Percentiles rank a stretch among this genome's conserved stretches.
These are phyloP conservation scores for Solen grandis DNA, from an alignment of 1,140 invertebrate species.

Conservation along the genomic window DNA sequence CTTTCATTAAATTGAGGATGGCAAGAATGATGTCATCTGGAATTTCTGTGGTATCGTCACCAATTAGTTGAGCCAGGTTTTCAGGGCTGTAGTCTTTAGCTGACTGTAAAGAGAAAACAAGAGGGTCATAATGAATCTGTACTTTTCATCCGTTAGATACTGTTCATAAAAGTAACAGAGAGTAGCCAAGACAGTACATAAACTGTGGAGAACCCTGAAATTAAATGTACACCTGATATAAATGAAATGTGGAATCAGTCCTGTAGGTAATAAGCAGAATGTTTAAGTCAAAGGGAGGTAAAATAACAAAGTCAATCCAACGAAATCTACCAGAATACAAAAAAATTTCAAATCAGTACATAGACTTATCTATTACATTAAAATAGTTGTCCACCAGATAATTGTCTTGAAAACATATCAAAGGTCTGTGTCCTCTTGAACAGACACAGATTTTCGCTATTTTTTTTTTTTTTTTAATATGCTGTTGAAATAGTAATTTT, in stretches of 20 bases:
- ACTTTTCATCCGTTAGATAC: too few species aligned
- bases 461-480: too few species aligned
- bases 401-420: too few species aligned
- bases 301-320: too few species aligned
- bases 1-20: conserved; percentile 19
- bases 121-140: conserved; percentile 2
- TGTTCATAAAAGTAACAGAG: neutral
- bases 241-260: neutral
- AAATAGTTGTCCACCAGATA: too few species aligned
- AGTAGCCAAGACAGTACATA: neutral
- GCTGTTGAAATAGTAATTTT: too few species aligned
- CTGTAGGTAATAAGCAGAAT: neutral
- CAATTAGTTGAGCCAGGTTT: neutral
- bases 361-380: too few species aligned
- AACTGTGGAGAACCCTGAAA: neutral
- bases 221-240: conserved; percentile 4
- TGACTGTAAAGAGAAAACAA: conserved; percentile 10
- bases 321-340: too few species aligned
- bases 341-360: too few species aligned
- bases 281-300: neutral
- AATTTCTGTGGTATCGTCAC: conserved; percentile 21
- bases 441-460: too few species aligned
- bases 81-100: conserved; percentile 4
- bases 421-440: too few species aligned
- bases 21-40: conserved; percentile 15